A percentile compares a stretch with the other conserved stretches of the same genome.
Conservation (phyloP, 2,113 vertebrate genomes). For the Anoplopoma fimbria region DNA sequence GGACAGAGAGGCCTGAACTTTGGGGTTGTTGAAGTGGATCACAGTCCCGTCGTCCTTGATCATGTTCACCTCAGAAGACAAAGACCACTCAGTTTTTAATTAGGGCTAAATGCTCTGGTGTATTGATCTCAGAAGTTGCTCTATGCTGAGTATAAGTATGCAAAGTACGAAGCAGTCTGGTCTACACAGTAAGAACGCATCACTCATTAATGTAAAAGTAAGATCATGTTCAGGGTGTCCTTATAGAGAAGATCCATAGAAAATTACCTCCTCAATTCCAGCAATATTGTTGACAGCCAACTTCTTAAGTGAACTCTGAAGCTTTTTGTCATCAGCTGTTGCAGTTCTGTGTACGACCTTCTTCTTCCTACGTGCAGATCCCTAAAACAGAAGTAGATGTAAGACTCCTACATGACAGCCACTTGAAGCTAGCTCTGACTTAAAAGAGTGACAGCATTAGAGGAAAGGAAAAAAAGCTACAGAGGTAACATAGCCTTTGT, state of each 20-base stretch:
- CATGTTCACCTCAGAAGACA: conserved; percentile 92
- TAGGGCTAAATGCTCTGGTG: background rate
- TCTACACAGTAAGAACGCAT: background rate
- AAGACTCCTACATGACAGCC: background rate
- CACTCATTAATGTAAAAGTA: background rate
- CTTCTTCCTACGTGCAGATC: conserved; percentile 97
- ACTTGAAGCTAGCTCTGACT: background rate
- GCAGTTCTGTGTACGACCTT: conserved; percentile 99
- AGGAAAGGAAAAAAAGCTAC: no score
- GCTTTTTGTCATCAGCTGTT: conserved; percentile 98
- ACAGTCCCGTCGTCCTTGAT: conserved; percentile 98
- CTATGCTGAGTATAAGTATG: background rate
- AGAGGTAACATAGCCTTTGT: background rate
- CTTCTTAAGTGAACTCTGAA: conserved; percentile 97
- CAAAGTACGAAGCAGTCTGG: background rate
- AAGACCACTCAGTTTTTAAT: background rate
- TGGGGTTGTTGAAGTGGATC: conserved; percentile 99
- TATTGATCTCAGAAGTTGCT: background rate
- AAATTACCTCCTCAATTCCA: conserved; percentile 94
- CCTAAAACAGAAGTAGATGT: conserved; percentile 75
- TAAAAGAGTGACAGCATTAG: background rate
- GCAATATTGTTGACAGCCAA: conserved; percentile 98
- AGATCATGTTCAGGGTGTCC: no score
- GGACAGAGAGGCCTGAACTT: conserved; percentile 96
- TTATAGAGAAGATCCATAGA: background rate